phyloP scores from a whole-genome alignment of 2,888 invertebrate species.

The Ferdinandea cuprea region DNA sequence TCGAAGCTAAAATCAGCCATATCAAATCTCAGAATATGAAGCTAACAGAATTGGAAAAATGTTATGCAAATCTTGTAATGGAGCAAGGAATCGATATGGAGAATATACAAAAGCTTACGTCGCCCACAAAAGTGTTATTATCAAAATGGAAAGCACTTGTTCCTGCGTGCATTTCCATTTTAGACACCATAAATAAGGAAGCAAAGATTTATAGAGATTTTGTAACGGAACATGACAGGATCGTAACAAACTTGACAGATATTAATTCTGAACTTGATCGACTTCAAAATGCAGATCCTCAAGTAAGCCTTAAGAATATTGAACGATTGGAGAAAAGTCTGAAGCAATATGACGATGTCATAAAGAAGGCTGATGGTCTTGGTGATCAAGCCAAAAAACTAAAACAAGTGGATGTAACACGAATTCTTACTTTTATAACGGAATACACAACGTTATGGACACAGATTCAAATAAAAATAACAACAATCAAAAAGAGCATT shows the following conservation, averaged over 20 bases:
- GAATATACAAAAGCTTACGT: slow-evolving; percentile 86
- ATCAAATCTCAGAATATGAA: slow-evolving; percentile 85
- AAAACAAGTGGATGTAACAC: slow-evolving; percentile 84
- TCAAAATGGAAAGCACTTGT: slow-evolving; percentile 87
- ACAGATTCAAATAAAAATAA: slow-evolving; percentile 85
- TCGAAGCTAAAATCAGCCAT: slow-evolving; percentile 85
- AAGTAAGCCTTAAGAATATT: slow-evolving; percentile 78
- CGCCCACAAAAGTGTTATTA: slow-evolving; percentile 85
- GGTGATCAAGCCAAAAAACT: slow-evolving; percentile 86
- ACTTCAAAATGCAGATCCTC: slow-evolving; percentile 83
- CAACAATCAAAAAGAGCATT: slow-evolving; percentile 83
- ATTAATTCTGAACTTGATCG: slow-evolving; percentile 88
- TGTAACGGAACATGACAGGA: slow-evolving; percentile 88
- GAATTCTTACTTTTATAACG: slow-evolving; percentile 86
- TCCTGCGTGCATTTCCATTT: slow-evolving; percentile 85
- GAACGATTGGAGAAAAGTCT: slow-evolving; percentile 85
- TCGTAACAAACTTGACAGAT: slow-evolving; percentile 88
- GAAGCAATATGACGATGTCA: slow-evolving; percentile 83
- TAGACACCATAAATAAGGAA: slow-evolving; percentile 85
- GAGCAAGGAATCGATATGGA: slow-evolving; percentile 88
- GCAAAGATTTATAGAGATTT: slow-evolving; percentile 87
- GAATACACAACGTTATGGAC: slow-evolving; percentile 87
- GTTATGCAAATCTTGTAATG: slow-evolving; percentile 88
- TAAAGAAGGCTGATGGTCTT: slow-evolving; percentile 86
- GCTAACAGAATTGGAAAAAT: slow-evolving; percentile 87